Evolutionary conservation across 92 coral and sea anemone genomes (phyloP), one percentile per base, ranked within the genome.

Genomic region (Porites cylindrica): DNA sequence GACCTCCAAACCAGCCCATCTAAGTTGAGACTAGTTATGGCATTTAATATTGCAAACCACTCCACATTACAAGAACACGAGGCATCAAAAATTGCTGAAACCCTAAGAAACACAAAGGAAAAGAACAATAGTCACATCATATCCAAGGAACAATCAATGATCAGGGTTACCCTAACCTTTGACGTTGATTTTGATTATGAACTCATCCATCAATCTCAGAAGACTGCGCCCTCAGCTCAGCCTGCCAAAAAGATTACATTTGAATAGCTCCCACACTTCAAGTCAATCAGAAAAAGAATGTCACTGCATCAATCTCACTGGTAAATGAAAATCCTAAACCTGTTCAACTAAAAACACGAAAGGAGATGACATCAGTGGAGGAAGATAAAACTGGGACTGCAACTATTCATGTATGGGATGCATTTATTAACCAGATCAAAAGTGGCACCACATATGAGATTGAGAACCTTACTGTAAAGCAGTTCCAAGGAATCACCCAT

Each of bases 1-100:
- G 51, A 78, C 56, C 23, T 21, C 23, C 23, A 21, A 21, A 21
- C 23, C 23, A 21, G 23, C 23, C 23, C 23, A 21, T 21, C 83
- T 90, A 90, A 90, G 69, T 51, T 76, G 21, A 85, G 72, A 66
- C 61, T 86, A 72, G 90, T 90, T 17, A 82, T 90, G 51, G 93
- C 82, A 19, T 90, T 90, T 66, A 85, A 90, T 52, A 63, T 47
- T 51, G 71, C 43, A 24, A 79, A 73, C 77, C 85, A 18, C 70
- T 26, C 76, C 54, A 85, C 69, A 77, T 78, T 21, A 21, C 23
- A 21, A 21, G 23, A 21, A 21, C 23, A 21, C 23, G 23, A 21
- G 23, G 23, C 23, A 24, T 79, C 90, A 16, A 90, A 85, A 72
- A 59, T 81, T 47, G 73, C 86, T 59, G 86, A 84, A 17, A 29